A percentile compares a stretch with the other conserved stretches of the same genome.
These are phyloP conservation scores for Scrobipalpa atriplicella DNA, from an alignment of 2,888 invertebrate genomes.

Conservation along the genomic window DNA sequence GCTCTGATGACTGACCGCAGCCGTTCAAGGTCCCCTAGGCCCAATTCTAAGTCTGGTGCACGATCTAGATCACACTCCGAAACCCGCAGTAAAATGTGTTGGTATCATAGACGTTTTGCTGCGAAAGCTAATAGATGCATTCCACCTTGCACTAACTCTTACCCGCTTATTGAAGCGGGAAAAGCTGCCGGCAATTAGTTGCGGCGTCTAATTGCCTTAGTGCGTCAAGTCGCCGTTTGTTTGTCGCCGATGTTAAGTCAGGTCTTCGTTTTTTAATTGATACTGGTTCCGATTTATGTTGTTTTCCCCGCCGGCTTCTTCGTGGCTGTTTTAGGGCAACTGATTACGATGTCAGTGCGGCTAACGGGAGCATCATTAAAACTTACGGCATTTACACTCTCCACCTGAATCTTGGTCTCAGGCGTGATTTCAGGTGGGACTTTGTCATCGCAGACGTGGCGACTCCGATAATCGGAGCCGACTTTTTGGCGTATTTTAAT, in stretches of 20 bases:
- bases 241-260: not conserved
- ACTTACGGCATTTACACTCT: constrained; percentile 32
- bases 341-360: constrained; percentile 33
- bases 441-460: constrained; percentile 34
- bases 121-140: not conserved
- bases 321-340: not conserved
- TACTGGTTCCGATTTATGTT: constrained; percentile 35
- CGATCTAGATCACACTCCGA: not conserved
- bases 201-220: not conserved
- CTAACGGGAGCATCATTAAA: constrained; percentile 34
- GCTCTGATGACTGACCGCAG: not conserved
- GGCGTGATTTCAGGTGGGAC: constrained; percentile 29
- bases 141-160: not conserved
- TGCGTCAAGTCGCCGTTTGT: not conserved
- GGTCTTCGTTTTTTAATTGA: constrained; percentile 25
- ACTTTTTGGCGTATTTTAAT: constrained; percentile 31
- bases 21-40: not conserved
- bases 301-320: constrained; percentile 26
- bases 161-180: too few relatives aligned
- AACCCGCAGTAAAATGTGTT: not conserved
- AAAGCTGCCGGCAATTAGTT: not conserved
- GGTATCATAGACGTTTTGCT: not conserved
- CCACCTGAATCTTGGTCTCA: constrained; percentile 29
- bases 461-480: constrained; percentile 21
- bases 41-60: not conserved